These are phyloP conservation scores for Palythoa grandiflora DNA, from an alignment of 92 coral and sea anemone species.

Conservation along the genomic window DNA sequence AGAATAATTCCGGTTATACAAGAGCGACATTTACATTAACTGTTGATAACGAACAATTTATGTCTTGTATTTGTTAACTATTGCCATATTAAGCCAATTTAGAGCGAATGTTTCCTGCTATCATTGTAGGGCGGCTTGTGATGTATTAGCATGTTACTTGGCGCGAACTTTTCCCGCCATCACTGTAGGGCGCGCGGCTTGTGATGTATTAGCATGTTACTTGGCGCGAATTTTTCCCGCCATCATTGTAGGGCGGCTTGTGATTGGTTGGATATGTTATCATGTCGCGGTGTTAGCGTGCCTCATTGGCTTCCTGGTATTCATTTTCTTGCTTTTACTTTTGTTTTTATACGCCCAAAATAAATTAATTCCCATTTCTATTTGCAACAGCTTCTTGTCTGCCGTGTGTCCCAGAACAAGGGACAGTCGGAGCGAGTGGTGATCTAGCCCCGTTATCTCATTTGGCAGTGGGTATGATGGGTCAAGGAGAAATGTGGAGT, in stretches of 20 bases:
- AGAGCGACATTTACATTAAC: too few species aligned
- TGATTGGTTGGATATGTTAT: neutral
- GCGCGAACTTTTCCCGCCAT: too few species aligned
- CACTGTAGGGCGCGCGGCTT: too few species aligned
- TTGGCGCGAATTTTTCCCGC: neutral
- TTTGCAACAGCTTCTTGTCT: slow-evolving; percentile 79
- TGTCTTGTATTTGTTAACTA: too few species aligned
- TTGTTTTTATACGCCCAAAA: neutral
- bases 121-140: neutral
- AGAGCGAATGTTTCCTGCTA: too few species aligned
- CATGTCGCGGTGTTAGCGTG: neutral
- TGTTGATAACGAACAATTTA: too few species aligned
- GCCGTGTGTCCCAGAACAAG: slow-evolving; percentile 97
- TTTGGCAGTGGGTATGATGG: slow-evolving; percentile 90
- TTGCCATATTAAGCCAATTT: too few species aligned
- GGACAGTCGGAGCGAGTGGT: slow-evolving; percentile 99
- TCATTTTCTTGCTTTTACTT: neutral
- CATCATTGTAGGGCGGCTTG: neutral
- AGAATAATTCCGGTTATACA: too few species aligned
- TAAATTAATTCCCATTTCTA: neutral
- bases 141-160: too few species aligned
- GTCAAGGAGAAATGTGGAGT: slow-evolving; percentile 99
- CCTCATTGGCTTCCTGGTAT: neutral
- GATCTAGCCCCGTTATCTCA: slow-evolving; percentile 97
- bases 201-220: neutral